phyloP scores from a whole-genome alignment of 2,113 vertebrate genomes.

The Saguinus midas region DNA sequence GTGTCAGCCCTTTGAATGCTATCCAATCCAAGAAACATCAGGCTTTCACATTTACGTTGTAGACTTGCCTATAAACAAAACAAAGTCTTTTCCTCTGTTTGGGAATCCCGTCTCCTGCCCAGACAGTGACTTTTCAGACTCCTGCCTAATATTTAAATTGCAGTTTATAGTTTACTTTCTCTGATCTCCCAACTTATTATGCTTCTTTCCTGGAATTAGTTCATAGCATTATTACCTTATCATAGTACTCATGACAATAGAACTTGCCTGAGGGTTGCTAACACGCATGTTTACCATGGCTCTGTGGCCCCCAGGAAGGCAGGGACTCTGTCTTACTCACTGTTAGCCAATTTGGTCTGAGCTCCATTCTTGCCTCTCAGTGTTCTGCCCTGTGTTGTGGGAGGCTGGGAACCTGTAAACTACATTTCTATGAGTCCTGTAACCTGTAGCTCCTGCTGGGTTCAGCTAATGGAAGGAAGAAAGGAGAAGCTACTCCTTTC shows the following conservation, averaged over 20 bases:
- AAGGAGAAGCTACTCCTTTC: neutral
- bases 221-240: neutral
- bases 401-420: neutral
- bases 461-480: neutral
- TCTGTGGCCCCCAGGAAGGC: neutral
- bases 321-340: rapidly evolving
- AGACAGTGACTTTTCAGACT: neutral
- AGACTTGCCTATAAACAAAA: neutral
- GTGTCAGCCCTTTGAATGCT: neutral
- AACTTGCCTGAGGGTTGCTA: neutral
- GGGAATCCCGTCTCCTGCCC: neutral
- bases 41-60: neutral
- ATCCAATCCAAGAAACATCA: neutral
- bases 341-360: neutral
- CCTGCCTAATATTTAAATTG: neutral
- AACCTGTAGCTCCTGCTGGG: neutral
- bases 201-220: neutral
- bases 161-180: neutral
- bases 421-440: neutral
- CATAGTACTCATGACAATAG: no score
- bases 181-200: neutral
- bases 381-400: neutral
- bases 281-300: rapidly evolving
- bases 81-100: neutral
- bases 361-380: neutral